phyloP scores from a whole-genome alignment of 2,113 vertebrate species.

The Oncorhynchus nerka region DNA sequence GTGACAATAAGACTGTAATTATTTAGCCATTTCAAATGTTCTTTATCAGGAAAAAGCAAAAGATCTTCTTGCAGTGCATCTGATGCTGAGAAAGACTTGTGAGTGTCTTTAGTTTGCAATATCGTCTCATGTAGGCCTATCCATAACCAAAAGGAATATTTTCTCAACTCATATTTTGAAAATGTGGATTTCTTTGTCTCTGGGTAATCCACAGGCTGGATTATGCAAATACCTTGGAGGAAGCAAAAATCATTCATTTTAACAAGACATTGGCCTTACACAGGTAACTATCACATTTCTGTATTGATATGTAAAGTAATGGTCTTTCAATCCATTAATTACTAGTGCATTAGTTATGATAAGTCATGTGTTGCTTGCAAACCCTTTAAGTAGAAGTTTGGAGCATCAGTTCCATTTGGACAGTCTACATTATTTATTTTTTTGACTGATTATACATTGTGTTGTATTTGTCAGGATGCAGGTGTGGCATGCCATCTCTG shows the following conservation, averaged over 20 bases:
- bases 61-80: conserved; percentile 45
- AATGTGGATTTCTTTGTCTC: background rate
- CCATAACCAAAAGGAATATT: no score
- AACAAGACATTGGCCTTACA: conserved; percentile 71
- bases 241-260: conserved; percentile 59
- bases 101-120: conserved; percentile 38
- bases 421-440: no score
- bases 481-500: conserved; percentile 67
- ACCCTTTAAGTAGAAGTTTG: background rate
- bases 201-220: conserved; percentile 55
- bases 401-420: background rate
- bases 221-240: conserved; percentile 65
- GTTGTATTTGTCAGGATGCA: conserved; percentile 68
- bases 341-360: background rate
- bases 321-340: background rate
- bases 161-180: background rate
- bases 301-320: conserved; percentile 11
- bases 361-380: background rate
- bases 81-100: conserved; percentile 66
- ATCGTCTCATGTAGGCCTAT: background rate
- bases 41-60: conserved; percentile 54
- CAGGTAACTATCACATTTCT: conserved; percentile 54
- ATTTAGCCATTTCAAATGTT: conserved; percentile 12
- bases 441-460: background rate
- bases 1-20: background rate